Evolutionary conservation across 2,797 vertebrate species (phyloP).

Genomic region (Dendrocincla fuliginosa): DNA sequence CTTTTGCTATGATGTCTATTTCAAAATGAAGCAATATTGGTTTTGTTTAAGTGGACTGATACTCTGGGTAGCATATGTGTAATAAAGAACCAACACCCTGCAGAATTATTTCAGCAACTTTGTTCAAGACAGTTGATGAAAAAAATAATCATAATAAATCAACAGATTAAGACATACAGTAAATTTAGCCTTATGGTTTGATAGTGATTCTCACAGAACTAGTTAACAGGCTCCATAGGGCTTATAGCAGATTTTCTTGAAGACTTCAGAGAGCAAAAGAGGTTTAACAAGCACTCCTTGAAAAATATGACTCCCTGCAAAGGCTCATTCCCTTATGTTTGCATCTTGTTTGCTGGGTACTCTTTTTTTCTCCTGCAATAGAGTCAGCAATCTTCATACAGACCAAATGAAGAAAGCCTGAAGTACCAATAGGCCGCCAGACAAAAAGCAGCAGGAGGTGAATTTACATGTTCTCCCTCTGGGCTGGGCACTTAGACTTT

Average conservation of each 20-base stretch:
- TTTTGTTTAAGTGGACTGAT: neutral
- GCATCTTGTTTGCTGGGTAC: neutral
- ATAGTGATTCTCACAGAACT: neutral
- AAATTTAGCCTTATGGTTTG: conserved; percentile 7
- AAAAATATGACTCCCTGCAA: neutral
- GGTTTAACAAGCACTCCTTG: neutral
- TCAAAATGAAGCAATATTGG: neutral
- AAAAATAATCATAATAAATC: neutral
- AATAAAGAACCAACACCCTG: neutral
- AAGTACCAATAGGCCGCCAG: neutral
- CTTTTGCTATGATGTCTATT: neutral
- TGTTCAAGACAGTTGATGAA: neutral
- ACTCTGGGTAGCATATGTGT: neutral
- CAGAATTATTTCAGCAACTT: neutral
- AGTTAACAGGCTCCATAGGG: neutral
- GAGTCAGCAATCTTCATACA: neutral
- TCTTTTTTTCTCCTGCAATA: neutral
- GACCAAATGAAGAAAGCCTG: neutral
- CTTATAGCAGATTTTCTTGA: neutral
- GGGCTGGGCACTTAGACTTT: neutral
- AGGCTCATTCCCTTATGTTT: neutral
- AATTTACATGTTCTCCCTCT: neutral
- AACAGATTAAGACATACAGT: neutral
- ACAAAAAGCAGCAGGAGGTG: neutral
- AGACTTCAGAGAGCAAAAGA: neutral